Evolutionary conservation across 2,888 invertebrate genomes (phyloP).

Genomic region (Diarsia brunnea): DNA sequence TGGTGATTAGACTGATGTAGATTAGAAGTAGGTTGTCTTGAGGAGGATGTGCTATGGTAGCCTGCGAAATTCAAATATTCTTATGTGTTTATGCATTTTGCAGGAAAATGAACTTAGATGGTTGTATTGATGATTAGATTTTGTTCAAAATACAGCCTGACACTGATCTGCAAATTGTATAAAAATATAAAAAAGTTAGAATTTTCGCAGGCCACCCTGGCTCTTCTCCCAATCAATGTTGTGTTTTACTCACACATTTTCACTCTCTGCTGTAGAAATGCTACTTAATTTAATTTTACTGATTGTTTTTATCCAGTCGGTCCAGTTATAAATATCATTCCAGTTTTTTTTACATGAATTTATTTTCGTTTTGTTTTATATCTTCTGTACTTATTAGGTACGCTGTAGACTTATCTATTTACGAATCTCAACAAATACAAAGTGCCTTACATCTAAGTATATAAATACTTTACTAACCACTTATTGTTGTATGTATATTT

Average conservation of each 20-base stretch:
- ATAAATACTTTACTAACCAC: constrained; percentile 6
- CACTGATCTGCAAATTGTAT: neutral
- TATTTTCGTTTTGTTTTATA: constrained; percentile 6
- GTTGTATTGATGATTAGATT: neutral
- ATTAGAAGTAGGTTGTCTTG: constrained; percentile 44
- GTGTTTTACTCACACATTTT: constrained; percentile 1
- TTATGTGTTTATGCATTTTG: neutral
- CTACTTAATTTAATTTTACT: constrained; percentile 24
- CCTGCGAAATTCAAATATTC: neutral
- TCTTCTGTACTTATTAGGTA: constrained; percentile 26
- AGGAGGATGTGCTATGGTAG: neutral
- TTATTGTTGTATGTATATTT: constrained; percentile 15
- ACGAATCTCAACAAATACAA: constrained; percentile 39
- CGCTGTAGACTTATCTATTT: neutral
- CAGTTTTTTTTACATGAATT: constrained; percentile 22
- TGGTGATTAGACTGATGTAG: constrained; percentile 57
- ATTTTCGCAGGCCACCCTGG: neutral
- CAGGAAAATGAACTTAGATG: neutral
- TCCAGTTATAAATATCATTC: constrained; percentile 22
- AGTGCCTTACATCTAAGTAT: constrained; percentile 37
- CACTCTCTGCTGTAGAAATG: constrained; percentile 30
- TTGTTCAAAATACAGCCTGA: neutral
- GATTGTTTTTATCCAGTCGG: constrained; percentile 5
- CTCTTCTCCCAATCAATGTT: neutral
- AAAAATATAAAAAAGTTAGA: neutral